Conservation (phyloP, 37 sponge, comb jelly and placozoan genomes). For the Aplysina aerophoba region DNA sequence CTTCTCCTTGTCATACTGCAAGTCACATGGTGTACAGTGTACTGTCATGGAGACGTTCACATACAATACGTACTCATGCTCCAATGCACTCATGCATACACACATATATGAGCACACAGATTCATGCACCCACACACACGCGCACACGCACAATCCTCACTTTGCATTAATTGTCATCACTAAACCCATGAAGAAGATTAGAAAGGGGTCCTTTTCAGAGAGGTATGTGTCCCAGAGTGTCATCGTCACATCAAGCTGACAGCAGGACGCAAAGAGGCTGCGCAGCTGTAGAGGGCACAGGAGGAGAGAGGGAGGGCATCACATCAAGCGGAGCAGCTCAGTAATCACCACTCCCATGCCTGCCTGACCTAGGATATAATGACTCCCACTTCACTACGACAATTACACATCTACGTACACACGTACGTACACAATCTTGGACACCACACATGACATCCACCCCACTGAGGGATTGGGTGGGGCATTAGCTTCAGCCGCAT, state of each 20-base stretch:
- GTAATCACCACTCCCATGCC: no score
- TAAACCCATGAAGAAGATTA: constrained; percentile 88
- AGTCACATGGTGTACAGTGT: no score
- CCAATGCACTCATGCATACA: not conserved
- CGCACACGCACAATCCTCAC: constrained; percentile 40
- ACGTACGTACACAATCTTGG: not conserved
- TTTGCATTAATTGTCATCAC: constrained; percentile 94
- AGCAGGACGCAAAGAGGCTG: constrained; percentile 73
- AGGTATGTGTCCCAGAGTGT: constrained; percentile 89
- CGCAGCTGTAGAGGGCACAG: constrained; percentile 56
- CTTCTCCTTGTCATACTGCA: no score
- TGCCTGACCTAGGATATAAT: no score
- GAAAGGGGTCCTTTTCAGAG: constrained; percentile 87
- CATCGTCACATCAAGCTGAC: constrained; percentile 55
- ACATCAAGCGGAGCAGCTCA: not conserved
- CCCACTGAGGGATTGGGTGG: no score
- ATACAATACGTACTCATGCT: no score
- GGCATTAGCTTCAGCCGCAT: no score
- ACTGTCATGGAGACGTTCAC: no score
- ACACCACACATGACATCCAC: no score
- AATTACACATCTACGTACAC: not conserved
- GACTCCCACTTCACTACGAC: no score
- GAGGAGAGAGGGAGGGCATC: not conserved
- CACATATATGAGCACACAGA: not conserved
- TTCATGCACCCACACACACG: not conserved